Base-by-base conservation (phyloP, 2,888 invertebrate genomes). In the Blastobasis adustella region DNA sequence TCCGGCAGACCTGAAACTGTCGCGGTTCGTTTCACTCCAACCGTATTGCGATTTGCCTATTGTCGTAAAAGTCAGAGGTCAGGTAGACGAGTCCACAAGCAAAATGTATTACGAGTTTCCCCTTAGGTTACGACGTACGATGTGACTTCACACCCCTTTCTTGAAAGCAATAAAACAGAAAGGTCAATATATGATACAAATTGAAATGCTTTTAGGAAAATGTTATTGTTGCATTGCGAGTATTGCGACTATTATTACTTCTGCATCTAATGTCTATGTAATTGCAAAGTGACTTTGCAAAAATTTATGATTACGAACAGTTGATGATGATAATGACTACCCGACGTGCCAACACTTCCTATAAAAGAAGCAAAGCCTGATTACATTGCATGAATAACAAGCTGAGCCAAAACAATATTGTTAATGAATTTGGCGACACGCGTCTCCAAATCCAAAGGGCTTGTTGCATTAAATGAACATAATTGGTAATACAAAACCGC, bases 401-500 rank as follows among this genome's bases (percentile, higher is more conserved):
- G 23, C 23, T 3, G 23, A 23, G 3, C 23, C 23, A 23, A 23
- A 23, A 23, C n/a, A 37, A 37, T 50, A 45, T 57, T 49, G 58
- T 58, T 60, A 61, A 62, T 62, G 59, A 63, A 59, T 58, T 55
- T 56, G 52, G 49, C 57, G 58, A 55, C 57, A 58, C 61, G 60
- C 63, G 63, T 58, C 58, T 54, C 52, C 51, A 49, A 67, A 66
- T 60, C 60, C 58, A 61, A 67, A 66, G 68, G 61, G 76, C 76
- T 81, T 80, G 77, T 75, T 63, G 71, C 73, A 79, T 75, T 73
- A 79, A 82, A 77, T 75, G 77, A 80, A 76, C 72, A 71, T 88
- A 87, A 88, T 88, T 88, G 88, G 88, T 86, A 87, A 88, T 79
- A 82, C 79, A 77, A 88, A 82, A 86, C 87, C 79, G 74, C 76